Evolutionary conservation across 2,113 vertebrate species (phyloP).

Genomic region (Callorhinus ursinus): DNA sequence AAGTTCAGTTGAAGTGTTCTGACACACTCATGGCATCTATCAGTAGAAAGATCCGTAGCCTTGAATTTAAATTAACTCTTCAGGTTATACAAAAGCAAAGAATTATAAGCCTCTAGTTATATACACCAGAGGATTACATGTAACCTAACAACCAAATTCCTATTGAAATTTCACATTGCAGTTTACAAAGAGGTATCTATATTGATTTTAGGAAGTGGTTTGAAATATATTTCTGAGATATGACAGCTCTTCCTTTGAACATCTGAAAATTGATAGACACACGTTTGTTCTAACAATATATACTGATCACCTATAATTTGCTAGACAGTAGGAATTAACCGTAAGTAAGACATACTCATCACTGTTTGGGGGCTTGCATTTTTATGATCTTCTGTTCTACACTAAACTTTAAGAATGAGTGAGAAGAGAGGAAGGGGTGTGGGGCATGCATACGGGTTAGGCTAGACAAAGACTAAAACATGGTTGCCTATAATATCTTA

Average conservation of each 20-base stretch:
- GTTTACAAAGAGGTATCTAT: neutral
- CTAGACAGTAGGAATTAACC: neutral
- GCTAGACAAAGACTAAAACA: neutral
- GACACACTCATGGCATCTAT: neutral
- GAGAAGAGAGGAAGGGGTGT: neutral
- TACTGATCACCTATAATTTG: slow-evolving; percentile 26
- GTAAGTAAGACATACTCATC: neutral
- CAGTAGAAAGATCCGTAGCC: slow-evolving; percentile 9
- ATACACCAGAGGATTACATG: neutral
- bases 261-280: slow-evolving; percentile 1
- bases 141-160: neutral
- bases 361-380: neutral
- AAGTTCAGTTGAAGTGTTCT: slow-evolving; percentile 70
- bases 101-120: slow-evolving; percentile 15
- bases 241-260: neutral
- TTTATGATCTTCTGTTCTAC: neutral
- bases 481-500: neutral
- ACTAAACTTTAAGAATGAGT: neutral
- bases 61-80: slow-evolving; percentile 68
- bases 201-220: slow-evolving; percentile 37
- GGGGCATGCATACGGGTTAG: rapidly evolving
- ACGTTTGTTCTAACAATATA: neutral
- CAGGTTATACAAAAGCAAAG: slow-evolving; percentile 1
- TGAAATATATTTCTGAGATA: slow-evolving; percentile 38
- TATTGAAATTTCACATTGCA: slow-evolving; percentile 10